Base-by-base conservation (phyloP, 2,888 invertebrate species). In the Petrolisthes cinctipes region DNA sequence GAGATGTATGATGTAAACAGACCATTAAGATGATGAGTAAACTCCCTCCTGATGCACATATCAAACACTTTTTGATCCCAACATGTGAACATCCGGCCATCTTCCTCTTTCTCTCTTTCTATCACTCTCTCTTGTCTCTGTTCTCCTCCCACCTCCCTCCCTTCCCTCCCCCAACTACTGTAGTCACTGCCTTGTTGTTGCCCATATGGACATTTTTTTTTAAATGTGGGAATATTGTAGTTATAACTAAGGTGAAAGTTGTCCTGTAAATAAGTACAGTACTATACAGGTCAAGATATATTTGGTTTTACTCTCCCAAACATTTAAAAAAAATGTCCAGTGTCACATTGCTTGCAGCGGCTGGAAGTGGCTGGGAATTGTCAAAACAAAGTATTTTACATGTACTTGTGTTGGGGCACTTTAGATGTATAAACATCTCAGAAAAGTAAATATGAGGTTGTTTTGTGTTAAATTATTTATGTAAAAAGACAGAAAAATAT, bases 61-160 rank as follows among this genome's bases (percentile, higher is more conserved):
- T 87, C 87, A 87, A 84, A 83, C 87, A 83, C 87, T 87, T 83
- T 79, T 71, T 71, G 20, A 86, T 79, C 87, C 87, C 87, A 83
- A 83, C 87, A 83, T 83, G 83, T 87, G 83, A 87, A 85, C 88
- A 88, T 88, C 88, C 88, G 88, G 88, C 88, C 88, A 88, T 88
- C 73, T 82, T 84, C 84, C 82, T 73, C 53, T 83, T 81, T 83
- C 84, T 79, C 78, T 81, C 76, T 84, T 83, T 84, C 87, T 83
- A 83, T 84, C 73, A 81, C 86, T 83, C 80, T 83, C 87, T 71
- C 71, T 6, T 71, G 17, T 71, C 61, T 61, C 17, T 61, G 1
- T 14, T 61, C 61, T 61, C 61, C 61, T 84, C 84, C 83, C 80
- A 73, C 56, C 83, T 84, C 88, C 88, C 81, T 83, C 81, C 80